Conservation (phyloP, 2,113 vertebrate genomes). For the Saguinus midas region DNA sequence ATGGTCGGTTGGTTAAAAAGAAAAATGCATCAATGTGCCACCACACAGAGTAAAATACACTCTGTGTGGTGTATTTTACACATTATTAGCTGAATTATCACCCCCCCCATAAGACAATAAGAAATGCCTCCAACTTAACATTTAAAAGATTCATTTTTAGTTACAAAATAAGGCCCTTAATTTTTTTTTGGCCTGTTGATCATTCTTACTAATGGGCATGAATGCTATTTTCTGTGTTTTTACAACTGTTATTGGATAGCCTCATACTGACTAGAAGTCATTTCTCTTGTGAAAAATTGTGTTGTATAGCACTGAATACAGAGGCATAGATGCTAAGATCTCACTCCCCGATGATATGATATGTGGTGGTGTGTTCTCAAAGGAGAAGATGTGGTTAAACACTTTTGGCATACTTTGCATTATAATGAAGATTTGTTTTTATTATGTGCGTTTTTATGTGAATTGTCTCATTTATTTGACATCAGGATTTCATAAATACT, state of each 20-base stretch:
- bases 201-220: not conserved
- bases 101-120: not conserved
- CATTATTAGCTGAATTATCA: slow-evolving; percentile 66
- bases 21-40: slow-evolving; percentile 58
- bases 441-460: not conserved
- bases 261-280: not conserved
- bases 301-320: not conserved
- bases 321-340: not conserved
- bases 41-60: slow-evolving; percentile 48
- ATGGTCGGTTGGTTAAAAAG: slow-evolving; percentile 39
- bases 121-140: not conserved
- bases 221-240: not conserved
- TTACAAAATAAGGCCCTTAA: slow-evolving; percentile 17
- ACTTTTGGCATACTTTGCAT: not conserved
- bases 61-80: too few species aligned
- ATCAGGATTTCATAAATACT: not conserved
- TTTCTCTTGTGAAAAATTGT: not conserved
- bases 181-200: not conserved
- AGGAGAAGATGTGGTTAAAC: not conserved
- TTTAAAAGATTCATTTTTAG: not conserved
- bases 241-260: not conserved
- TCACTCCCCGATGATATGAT: not conserved
- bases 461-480: not conserved
- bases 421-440: not conserved
- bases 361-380: not conserved